A percentile compares a stretch with the other conserved stretches of the same genome.
These are phyloP conservation scores for Lucilia cuprina DNA, from an alignment of 1,140 invertebrate species.

Conservation along the genomic window DNA sequence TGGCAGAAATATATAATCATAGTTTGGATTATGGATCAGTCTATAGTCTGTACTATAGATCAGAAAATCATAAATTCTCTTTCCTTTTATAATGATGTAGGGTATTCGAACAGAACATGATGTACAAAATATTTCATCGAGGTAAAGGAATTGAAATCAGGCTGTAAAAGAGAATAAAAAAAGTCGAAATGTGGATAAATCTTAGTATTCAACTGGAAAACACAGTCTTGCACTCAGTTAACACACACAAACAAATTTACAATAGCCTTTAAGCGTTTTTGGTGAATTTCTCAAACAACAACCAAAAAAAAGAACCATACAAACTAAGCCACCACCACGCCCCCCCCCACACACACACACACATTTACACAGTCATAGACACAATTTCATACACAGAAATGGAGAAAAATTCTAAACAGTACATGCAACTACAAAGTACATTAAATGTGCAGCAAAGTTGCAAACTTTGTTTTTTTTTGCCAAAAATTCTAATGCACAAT, in stretches of 20 bases:
- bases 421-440: not conserved
- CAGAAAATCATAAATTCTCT: too few species aligned
- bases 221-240: not conserved
- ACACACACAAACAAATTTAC: not conserved
- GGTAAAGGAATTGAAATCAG: not conserved
- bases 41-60: too few species aligned
- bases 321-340: not conserved
- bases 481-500: not conserved
- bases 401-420: not conserved
- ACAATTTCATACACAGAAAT: not conserved
- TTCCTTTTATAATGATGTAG: too few species aligned
- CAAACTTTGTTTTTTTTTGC: too few species aligned
- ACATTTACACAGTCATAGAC: not conserved
- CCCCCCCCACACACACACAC: too few species aligned
- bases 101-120: not conserved
- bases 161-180: not conserved
- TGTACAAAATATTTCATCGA: not conserved
- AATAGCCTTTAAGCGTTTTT: slow-evolving; percentile 3
- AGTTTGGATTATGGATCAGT: too few species aligned
- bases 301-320: not conserved
- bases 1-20: too few species aligned
- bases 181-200: slow-evolving; percentile 12
- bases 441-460: not conserved
- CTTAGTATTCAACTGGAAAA: not conserved
- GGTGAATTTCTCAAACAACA: not conserved